A percentile compares a stretch with the other conserved stretches of the same genome.
These are phyloP conservation scores for Proterorhinus semilunaris DNA, from an alignment of 2,113 vertebrate genomes.

Conservation along the genomic window DNA sequence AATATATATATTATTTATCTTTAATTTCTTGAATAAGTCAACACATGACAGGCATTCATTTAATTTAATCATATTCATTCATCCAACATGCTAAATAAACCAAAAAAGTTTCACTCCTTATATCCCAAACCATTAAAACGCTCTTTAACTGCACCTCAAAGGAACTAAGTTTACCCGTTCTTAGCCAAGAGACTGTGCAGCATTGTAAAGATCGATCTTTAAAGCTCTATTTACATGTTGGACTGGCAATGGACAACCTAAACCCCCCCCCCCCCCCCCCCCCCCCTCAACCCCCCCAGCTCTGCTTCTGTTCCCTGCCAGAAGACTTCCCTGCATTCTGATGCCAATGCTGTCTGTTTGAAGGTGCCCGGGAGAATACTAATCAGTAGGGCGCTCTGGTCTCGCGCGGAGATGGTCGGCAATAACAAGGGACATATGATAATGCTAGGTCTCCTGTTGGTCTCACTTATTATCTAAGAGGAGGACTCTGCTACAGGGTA, in stretches of 20 bases:
- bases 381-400: conserved; percentile 57
- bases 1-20: too few relatives aligned
- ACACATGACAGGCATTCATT: too few relatives aligned
- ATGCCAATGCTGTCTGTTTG: conserved; percentile 59
- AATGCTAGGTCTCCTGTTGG: conserved; percentile 34
- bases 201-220: conserved; percentile 57
- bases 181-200: conserved; percentile 37
- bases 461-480: conserved; percentile 28
- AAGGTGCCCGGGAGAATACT: conserved; percentile 70
- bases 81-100: conserved; percentile 3
- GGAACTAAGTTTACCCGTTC: conserved; percentile 14
- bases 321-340: conserved; percentile 75
- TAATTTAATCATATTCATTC: conserved; percentile 1
- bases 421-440: conserved; percentile 49
- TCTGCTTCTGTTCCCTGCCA: conserved; percentile 32
- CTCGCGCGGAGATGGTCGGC: conserved; percentile 29
- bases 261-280: conserved; percentile 41
- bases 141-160: conserved; percentile 11
- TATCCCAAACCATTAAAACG: conserved; percentile 9
- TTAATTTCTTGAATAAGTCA: too few relatives aligned
- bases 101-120: not conserved
- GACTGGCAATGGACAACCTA: conserved; percentile 41
- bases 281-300: conserved; percentile 34
- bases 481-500: not conserved
- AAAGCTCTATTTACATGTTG: conserved; percentile 69